These are phyloP conservation scores for Arctia plantaginis DNA, from an alignment of 2,888 invertebrate species.

Conservation along the genomic window DNA sequence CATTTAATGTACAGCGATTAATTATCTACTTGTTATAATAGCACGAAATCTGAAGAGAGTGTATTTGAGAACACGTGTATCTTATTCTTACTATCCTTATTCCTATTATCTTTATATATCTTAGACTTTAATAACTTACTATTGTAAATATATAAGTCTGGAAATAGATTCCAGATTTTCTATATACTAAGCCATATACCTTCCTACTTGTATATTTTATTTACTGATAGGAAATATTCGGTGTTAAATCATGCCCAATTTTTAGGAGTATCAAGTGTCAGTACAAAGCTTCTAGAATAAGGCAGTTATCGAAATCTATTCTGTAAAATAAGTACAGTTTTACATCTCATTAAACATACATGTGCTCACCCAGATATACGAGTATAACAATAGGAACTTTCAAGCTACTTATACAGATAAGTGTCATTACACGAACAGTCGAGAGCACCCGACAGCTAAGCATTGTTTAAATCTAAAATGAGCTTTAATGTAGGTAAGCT, in stretches of 20 bases:
- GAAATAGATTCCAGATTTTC: neutral
- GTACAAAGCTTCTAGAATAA: neutral
- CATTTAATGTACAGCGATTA: neutral
- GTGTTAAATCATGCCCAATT: neutral
- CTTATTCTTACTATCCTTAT: neutral
- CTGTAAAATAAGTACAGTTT: constrained; percentile 1
- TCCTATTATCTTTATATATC: neutral
- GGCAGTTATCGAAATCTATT: neutral
- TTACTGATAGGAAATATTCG: neutral
- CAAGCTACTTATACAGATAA: constrained; percentile 27
- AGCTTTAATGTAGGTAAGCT: constrained; percentile 39
- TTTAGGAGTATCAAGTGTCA: neutral
- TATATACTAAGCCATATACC: neutral
- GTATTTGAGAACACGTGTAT: neutral
- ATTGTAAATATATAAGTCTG: neutral
- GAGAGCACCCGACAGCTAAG: constrained; percentile 19
- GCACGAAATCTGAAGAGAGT: neutral
- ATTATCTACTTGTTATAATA: neutral
- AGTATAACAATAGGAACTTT: constrained; percentile 21
- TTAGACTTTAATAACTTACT: neutral
- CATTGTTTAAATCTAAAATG: constrained; percentile 43
- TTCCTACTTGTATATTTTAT: neutral
- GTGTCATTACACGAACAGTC: constrained; percentile 25
- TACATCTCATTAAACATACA: neutral
- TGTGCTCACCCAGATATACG: constrained; percentile 6